Conservation (phyloP, 1,140 invertebrate genomes). For the Platorchestia sp. region DNA sequence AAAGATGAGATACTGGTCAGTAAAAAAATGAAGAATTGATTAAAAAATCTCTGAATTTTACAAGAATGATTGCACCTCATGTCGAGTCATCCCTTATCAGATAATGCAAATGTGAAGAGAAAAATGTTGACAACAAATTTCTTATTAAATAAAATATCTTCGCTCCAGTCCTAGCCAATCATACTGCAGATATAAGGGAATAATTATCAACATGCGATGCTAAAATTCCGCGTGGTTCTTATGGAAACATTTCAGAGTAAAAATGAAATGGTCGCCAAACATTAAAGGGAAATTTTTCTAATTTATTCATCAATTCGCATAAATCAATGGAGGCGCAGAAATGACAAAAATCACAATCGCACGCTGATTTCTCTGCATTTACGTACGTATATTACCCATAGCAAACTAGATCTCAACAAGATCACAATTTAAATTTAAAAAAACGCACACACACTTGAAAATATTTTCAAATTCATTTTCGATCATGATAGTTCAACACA, state of each 20-base stretch:
- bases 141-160: not conserved
- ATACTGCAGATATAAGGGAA: not conserved
- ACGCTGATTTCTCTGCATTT: too few species aligned
- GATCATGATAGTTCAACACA: not conserved
- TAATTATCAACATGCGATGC: too few species aligned
- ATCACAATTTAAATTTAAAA: not conserved
- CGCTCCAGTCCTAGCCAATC: not conserved
- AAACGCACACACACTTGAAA: not conserved
- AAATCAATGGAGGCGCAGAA: too few species aligned
- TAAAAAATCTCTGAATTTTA: not conserved
- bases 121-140: not conserved
- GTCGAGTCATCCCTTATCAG: too few species aligned
- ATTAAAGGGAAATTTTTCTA: too few species aligned
- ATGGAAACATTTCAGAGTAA: too few species aligned
- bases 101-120: not conserved
- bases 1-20: not conserved
- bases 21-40: not conserved
- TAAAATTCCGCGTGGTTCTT: too few species aligned
- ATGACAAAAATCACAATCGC: too few species aligned
- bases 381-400: too few species aligned
- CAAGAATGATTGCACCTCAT: not conserved
- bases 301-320: too few species aligned
- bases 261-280: too few species aligned
- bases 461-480: not conserved
- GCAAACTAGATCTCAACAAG: not conserved